phyloP scores from a whole-genome alignment of 1,140 invertebrate species.

The Coptotermes formosanus region DNA sequence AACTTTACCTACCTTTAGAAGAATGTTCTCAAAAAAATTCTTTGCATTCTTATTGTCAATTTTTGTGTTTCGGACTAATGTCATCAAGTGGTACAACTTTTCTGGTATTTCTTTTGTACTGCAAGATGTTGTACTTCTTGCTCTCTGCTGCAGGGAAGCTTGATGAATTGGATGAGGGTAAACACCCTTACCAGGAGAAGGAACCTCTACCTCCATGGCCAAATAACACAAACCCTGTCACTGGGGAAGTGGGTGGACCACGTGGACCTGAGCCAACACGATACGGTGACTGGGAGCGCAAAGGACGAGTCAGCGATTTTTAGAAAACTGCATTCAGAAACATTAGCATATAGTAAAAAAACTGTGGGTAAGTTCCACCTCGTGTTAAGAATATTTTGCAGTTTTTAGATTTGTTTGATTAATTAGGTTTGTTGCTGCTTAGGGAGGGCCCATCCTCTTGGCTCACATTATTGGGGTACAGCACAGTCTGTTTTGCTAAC shows the following conservation, averaged over 20 bases:
- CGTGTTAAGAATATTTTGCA: no score
- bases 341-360: no score
- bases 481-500: no score
- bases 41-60: neutral
- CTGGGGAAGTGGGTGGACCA: constrained; percentile 93
- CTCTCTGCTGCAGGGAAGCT: constrained; percentile 54
- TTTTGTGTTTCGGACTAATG: neutral
- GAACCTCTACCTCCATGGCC: constrained; percentile 85
- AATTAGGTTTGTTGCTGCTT: no score
- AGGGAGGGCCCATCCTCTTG: no score
- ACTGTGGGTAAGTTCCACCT: no score
- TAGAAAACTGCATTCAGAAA: constrained; percentile 47
- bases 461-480: no score
- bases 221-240: constrained; percentile 84
- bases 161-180: constrained; percentile 63
- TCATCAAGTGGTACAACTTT: no score
- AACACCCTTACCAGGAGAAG: constrained; percentile 78
- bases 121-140: neutral
- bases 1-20: no score
- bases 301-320: constrained; percentile 96
- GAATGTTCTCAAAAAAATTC: no score
- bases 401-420: no score
- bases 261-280: constrained; percentile 96
- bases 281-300: constrained; percentile 99
- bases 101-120: no score